Evolutionary conservation across 2,113 vertebrate genomes (phyloP).

Genomic region (Dissostichus mawsoni): DNA sequence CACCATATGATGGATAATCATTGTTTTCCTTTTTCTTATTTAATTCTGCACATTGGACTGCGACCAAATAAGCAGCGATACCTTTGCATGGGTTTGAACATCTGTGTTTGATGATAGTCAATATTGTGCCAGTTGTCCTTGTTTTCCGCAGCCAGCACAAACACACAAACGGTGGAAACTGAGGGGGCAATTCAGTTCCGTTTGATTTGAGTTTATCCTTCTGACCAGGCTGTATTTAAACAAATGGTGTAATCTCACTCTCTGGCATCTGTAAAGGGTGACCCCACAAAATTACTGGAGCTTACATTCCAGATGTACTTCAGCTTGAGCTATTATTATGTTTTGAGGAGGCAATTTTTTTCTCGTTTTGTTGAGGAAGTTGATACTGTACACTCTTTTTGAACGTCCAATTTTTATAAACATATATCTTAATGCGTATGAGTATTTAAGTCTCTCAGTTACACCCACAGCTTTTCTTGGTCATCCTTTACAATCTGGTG

Average conservation of each 20-base stretch:
- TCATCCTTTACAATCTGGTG: constrained; percentile 13
- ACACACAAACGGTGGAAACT: constrained; percentile 63
- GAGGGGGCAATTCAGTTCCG: constrained; percentile 49
- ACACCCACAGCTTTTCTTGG: constrained; percentile 6
- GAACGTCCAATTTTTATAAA: neutral
- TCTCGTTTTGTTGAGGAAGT: constrained; percentile 25
- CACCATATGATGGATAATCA: constrained; percentile 30
- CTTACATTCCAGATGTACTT: constrained; percentile 39
- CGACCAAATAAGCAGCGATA: constrained; percentile 67
- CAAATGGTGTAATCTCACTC: constrained; percentile 68
- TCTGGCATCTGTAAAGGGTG: constrained; percentile 55
- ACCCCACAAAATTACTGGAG: constrained; percentile 45
- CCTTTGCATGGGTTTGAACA: constrained; percentile 82
- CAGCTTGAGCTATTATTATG: neutral
- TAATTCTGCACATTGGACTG: constrained; percentile 56
- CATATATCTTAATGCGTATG: neutral
- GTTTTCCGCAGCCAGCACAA: constrained; percentile 68
- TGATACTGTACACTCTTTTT: constrained; percentile 15
- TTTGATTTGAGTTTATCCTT: constrained; percentile 77
- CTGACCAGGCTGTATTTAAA: constrained; percentile 75
- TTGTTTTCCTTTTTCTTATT: constrained; percentile 53
- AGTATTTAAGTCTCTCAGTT: too few relatives aligned
- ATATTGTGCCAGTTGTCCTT: constrained; percentile 73
- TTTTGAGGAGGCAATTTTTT: constrained; percentile 33
- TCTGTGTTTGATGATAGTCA: constrained; percentile 81